A percentile compares a stretch with the other conserved stretches of the same genome.
Conservation (phyloP, 2,113 vertebrate species). For the Cyanoderma ruficeps region DNA sequence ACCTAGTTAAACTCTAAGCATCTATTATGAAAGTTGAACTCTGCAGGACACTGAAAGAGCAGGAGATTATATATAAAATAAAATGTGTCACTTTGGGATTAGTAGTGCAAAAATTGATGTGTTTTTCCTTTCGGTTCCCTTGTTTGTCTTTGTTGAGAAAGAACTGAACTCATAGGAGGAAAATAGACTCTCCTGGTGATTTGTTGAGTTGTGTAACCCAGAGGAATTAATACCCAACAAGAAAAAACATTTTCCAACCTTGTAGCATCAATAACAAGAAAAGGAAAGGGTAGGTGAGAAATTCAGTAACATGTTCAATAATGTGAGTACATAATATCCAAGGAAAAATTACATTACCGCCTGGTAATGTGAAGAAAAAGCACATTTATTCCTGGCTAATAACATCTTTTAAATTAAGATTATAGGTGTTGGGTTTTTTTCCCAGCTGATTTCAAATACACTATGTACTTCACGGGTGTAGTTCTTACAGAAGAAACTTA, state of each 20-base stretch:
- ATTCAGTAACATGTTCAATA: not conserved
- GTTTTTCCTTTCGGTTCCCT: not conserved
- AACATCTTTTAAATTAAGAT: not conserved
- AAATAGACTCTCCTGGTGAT: not conserved
- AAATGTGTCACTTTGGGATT: not conserved
- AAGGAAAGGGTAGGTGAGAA: not conserved
- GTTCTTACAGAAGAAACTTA: not conserved
- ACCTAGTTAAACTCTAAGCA: not conserved
- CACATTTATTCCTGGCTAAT: not conserved
- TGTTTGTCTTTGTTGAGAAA: slow-evolving; percentile 2
- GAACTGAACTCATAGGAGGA: not conserved
- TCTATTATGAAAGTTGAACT: not conserved
- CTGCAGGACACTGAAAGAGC: not conserved
- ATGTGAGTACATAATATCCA: not conserved
- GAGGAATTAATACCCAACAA: not conserved
- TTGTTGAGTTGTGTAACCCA: not conserved
- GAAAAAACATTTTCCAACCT: not conserved
- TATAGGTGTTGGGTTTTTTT: not conserved
- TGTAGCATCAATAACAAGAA: not conserved
- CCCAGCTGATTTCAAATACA: not conserved
- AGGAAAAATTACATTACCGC: not conserved
- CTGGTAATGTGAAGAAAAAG: not conserved
- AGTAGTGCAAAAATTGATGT: not conserved
- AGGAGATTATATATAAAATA: not conserved
- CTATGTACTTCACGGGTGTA: not conserved